These are phyloP conservation scores for Nematostella vectensis DNA, from an alignment of 92 coral and sea anemone species.

Conservation along the genomic window DNA sequence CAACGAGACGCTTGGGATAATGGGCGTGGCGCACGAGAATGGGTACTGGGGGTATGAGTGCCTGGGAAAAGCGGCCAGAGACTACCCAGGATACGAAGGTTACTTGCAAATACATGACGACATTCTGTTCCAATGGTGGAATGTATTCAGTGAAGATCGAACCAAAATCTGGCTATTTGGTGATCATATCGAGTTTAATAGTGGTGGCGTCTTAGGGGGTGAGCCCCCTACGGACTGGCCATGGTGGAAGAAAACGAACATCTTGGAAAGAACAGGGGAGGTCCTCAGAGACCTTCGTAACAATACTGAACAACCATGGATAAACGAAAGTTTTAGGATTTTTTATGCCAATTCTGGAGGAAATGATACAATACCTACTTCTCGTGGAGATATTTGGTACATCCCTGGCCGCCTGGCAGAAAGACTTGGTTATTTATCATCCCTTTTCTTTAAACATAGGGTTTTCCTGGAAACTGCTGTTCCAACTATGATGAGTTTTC, in stretches of 20 bases:
- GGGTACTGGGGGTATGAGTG: constrained; percentile 26
- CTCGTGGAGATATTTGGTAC: constrained; percentile 42
- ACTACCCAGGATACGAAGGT: constrained; percentile 16
- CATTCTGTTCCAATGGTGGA: constrained; percentile 27
- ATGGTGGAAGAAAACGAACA: constrained; percentile 16
- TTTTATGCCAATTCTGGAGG: constrained; percentile 22
- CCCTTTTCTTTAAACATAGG: constrained; percentile 29
- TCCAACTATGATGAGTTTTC: constrained; percentile 35
- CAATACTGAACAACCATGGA: neutral
- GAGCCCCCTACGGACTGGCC: constrained; percentile 6
- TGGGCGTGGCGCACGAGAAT: neutral
- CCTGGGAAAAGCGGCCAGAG: constrained; percentile 15
- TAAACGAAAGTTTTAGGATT: constrained; percentile 6
- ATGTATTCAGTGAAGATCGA: constrained; percentile 1
- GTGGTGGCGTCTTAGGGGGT: neutral
- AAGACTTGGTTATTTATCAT: constrained; percentile 22
- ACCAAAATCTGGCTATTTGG: constrained; percentile 18
- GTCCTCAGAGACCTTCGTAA: neutral
- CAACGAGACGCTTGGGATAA: neutral
- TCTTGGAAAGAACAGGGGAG: neutral
- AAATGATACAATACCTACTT: constrained; percentile 6
- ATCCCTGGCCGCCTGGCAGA: constrained; percentile 30
- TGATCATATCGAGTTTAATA: neutral
- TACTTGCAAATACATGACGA: constrained; percentile 28
- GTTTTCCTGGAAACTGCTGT: constrained; percentile 51